Conservation (phyloP, 2,797 vertebrate genomes). For the Labeo calbasu region DNA sequence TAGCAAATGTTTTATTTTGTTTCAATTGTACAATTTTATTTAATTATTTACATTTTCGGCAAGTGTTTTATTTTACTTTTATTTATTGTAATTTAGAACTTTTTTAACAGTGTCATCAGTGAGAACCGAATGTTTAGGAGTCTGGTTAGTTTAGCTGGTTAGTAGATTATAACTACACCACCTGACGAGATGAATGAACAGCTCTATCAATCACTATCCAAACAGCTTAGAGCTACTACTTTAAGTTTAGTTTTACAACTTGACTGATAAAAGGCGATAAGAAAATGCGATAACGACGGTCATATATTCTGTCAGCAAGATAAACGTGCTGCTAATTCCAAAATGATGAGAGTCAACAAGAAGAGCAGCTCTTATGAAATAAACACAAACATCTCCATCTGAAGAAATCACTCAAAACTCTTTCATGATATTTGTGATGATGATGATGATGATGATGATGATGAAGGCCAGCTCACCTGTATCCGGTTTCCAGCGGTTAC, state of each 20-base stretch:
- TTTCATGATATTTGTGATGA: background rate
- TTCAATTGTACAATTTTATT: too few relatives aligned
- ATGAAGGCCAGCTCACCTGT: constrained; percentile 66
- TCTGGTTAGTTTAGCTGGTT: too few relatives aligned
- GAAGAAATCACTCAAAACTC: too few relatives aligned
- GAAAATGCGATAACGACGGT: background rate
- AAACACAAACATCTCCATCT: background rate
- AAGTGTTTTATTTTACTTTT: too few relatives aligned
- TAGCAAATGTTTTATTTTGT: background rate
- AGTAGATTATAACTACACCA: too few relatives aligned
- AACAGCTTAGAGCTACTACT: background rate
- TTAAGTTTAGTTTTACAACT: too few relatives aligned
- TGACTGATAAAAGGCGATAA: too few relatives aligned
- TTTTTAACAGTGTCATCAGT: too few relatives aligned
- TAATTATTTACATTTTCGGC: too few relatives aligned
- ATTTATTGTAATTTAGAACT: too few relatives aligned
- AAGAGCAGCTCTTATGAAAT: background rate
- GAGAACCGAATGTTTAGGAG: too few relatives aligned
- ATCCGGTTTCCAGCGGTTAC: constrained; percentile 68
- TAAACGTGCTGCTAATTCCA: background rate
- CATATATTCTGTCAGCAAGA: background rate
- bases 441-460: background rate
- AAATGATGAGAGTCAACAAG: too few relatives aligned
- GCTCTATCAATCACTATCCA: background rate
- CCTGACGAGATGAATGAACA: background rate